Base-by-base conservation (phyloP, 2,888 invertebrate genomes). In the Nymphalis polychloros region DNA sequence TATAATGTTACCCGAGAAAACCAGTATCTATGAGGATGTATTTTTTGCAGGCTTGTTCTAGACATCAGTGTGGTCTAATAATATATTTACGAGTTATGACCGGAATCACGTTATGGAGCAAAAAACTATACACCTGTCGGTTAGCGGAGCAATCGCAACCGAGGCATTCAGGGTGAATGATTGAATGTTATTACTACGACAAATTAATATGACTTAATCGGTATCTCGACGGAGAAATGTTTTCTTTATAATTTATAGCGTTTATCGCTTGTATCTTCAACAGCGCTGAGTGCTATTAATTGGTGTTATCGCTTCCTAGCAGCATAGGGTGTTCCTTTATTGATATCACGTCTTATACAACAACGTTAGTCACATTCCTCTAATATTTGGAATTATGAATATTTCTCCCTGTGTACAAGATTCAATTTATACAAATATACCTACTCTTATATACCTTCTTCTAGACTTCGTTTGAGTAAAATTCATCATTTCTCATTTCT, bases 141-240 rank as follows among this genome's bases (percentile, higher is more conserved):
- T 63, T 59, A 35, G 27, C 52, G 20, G 50, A 64, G 63, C 63
- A 63, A 61, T 69, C 67, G 61, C 46, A 13, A 50, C 64, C 46
- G 68, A 50, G 53, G 61, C 62, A 69, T 70, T 65, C 64, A 60
- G 63, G 59, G 46, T 61, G 49, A 65, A 59, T 59, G 66, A 70
- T 69, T 69, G 67, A 71, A 69, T 67, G 67, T 69, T 66, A 71
- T 71, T 63, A 68, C 69, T 63, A 66, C 60, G 73, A 75, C 73
- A 73, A 71, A 75, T 75, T 74, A 72, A 73, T 75, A 75, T 68
- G 55, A 66, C 71, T 73, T 71, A 74, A 74, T 74, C 71, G 71
- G 49, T 55, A 55, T 57, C 8, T 47, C 64, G 46, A 61, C 47
- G 48, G 64, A 59, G 67, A 63, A 61, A 71, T 59, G 66, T 71